Evolutionary conservation across 92 coral and sea anemone species (phyloP).

Genomic region (Zoanthus gigantus): DNA sequence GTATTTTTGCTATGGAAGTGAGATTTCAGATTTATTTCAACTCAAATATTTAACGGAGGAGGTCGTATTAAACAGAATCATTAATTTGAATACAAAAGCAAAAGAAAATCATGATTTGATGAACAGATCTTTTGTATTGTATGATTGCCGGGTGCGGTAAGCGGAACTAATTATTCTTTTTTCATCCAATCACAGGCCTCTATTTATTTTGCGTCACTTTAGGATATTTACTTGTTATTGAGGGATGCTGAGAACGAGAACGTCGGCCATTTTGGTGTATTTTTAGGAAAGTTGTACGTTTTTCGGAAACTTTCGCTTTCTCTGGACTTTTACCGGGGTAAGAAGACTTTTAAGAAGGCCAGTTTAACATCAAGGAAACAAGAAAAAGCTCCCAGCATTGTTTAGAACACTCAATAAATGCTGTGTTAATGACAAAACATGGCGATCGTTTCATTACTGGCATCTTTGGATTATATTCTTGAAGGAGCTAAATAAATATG

Average conservation of each 20-base stretch:
- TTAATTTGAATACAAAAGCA: no score
- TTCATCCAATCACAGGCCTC: slow-evolving; percentile 22
- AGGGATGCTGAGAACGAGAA: background rate
- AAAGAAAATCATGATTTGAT: background rate
- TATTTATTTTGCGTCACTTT: slow-evolving; percentile 27
- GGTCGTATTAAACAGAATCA: no score
- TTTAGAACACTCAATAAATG: background rate
- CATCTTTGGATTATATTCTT: slow-evolving; percentile 40
- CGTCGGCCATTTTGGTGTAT: slow-evolving; percentile 46
- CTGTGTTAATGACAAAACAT: background rate
- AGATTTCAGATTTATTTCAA: no score
- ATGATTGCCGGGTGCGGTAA: slow-evolving; percentile 27
- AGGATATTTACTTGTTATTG: slow-evolving; percentile 37
- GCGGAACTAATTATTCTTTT: slow-evolving; percentile 28
- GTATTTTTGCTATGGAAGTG: no score
- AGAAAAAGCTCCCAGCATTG: background rate
- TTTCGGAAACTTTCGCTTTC: slow-evolving; percentile 6
- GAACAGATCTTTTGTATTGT: background rate
- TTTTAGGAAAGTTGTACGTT: background rate
- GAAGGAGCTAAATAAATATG: slow-evolving; percentile 67
- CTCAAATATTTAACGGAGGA: no score
- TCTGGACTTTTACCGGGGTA: background rate
- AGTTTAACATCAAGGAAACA: background rate
- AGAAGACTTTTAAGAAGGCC: background rate
- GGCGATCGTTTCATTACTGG: slow-evolving; percentile 15